Base-by-base conservation (phyloP, 2,797 vertebrate species). In the Adelosebastes latens region DNA sequence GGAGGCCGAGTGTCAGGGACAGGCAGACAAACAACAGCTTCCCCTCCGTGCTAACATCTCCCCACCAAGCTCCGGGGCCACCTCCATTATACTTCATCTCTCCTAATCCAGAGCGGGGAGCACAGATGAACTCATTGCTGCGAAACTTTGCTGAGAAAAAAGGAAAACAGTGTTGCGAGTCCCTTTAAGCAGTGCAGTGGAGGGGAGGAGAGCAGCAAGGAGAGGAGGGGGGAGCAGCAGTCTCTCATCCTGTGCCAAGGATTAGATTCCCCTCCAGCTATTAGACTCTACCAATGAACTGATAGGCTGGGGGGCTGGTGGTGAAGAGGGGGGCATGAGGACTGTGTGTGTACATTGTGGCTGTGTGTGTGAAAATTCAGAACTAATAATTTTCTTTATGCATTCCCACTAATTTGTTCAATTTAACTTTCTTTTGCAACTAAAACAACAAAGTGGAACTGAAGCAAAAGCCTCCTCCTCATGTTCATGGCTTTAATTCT, bases 171-270 rank as follows among this genome's bases (percentile, higher is more conserved):
- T 86, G 78, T 84, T 89, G 86, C 88, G 77, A 91, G 87, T 84
- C 86, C 75, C 86, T 94, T 87, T 69, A 89, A 91, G 86, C 27
- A 87, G 89, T 70, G 78, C 84, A 92, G 73, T 22, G 4, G 8
- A 83, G 73, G 73, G 88, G 84, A 87, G 84, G 87, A 86, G 83
- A 84, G 79, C 52, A 60, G 83, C 75, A 63, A 77, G 81, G 72
- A 80, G 73, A 79, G 42, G 31, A 3, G 18, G 86, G 90, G 91
- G 88, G 83, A 89, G 92, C 85, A 9, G 86, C 85, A 73, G 87
- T 69, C 85, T 96, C 93, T 96, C 79, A 95, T 94, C 94, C 93
- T 92, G 87, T 95, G 94, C 94, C 95, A 97, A 95, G 95, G 85
- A 95, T 95, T 94, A 90, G 91, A 93, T 95, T 96, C 83, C 91